Evolutionary conservation across 2,113 vertebrate species (phyloP).

Genomic region (Nothocercus julius): DNA sequence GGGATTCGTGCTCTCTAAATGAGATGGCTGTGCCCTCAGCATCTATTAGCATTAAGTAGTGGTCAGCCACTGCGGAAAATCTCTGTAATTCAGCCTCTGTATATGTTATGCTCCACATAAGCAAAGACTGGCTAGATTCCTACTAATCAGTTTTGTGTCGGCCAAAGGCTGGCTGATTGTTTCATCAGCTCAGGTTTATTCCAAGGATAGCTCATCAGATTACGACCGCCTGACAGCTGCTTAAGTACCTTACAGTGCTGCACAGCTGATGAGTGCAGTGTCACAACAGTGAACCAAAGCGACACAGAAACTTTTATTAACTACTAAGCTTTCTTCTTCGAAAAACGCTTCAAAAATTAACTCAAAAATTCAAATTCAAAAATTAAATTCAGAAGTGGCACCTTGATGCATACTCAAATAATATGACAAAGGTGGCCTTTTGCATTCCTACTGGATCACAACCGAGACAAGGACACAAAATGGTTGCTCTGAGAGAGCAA

Average conservation of each 20-base stretch:
- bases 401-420: not conserved
- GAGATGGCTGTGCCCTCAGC: not conserved
- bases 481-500: not conserved
- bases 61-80: not conserved
- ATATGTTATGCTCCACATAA: not conserved
- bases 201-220: conserved; percentile 70
- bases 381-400: not conserved
- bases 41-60: conserved; percentile 36
- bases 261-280: conserved; percentile 35
- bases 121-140: conserved; percentile 14
- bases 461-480: not conserved
- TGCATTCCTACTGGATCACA: conserved; percentile 31
- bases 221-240: not conserved
- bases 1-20: not conserved
- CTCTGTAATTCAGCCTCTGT: not conserved
- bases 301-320: not conserved
- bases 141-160: conserved; percentile 52
- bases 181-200: conserved; percentile 66
- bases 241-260: conserved; percentile 17
- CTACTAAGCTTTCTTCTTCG: not conserved
- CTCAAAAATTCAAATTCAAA: not conserved
- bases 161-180: conserved; percentile 56
- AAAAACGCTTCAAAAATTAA: conserved; percentile 10
- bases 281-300: not conserved
- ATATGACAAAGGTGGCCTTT: conserved; percentile 26